A percentile compares a stretch with the other conserved stretches of the same genome.
These are phyloP conservation scores for Jordanella pulchra DNA, from an alignment of 2,797 vertebrate species.

Conservation along the genomic window DNA sequence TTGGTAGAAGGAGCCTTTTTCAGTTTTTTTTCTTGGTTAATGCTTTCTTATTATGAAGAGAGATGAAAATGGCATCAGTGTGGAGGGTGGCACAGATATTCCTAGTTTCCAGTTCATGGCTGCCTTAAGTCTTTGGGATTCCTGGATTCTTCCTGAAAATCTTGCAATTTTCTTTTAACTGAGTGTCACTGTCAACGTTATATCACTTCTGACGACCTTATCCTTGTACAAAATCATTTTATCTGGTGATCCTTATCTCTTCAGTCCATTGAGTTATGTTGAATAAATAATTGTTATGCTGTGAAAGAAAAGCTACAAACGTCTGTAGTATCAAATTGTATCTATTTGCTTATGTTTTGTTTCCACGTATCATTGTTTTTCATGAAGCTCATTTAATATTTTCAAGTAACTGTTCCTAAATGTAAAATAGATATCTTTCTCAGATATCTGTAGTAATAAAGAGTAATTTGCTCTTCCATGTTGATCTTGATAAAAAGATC, in stretches of 20 bases:
- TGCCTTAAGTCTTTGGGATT: neutral
- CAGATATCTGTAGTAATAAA: neutral
- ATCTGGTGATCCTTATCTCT: neutral
- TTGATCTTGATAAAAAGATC: neutral
- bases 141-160: neutral
- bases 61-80: neutral
- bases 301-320: no score
- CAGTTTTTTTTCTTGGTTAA: neutral
- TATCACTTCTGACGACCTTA: neutral
- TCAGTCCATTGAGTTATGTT: no score
- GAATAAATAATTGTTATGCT: no score
- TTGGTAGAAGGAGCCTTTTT: neutral
- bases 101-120: neutral
- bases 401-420: neutral
- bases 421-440: neutral
- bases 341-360: neutral
- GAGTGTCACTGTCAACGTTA: no score
- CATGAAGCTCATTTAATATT: neutral
- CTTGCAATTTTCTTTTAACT: no score
- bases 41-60: neutral
- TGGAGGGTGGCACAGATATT: neutral
- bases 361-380: neutral
- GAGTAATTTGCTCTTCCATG: no score
- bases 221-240: neutral
- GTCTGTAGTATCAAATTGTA: no score